These are phyloP conservation scores for Venustaconcha ellipsiformis DNA, from an alignment of 1,140 invertebrate genomes.

Conservation along the genomic window DNA sequence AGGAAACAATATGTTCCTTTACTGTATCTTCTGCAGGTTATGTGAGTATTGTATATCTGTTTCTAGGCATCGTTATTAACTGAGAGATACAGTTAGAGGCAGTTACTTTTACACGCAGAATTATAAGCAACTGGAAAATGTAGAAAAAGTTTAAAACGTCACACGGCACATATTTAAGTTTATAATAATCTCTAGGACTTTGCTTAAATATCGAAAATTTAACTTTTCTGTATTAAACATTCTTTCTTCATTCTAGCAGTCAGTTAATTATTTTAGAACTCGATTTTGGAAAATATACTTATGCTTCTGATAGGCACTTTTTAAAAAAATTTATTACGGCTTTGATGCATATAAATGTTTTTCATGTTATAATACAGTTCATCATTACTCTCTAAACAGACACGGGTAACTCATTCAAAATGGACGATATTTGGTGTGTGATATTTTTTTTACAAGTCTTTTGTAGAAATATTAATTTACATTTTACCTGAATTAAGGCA, in stretches of 20 bases:
- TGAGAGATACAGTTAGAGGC: not conserved
- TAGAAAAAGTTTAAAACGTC: not conserved
- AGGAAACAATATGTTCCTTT: too few relatives aligned
- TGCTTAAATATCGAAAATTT: not conserved
- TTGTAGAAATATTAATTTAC: not conserved
- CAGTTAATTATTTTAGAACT: too few relatives aligned
- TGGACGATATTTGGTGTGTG: not conserved
- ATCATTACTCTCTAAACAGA: not conserved
- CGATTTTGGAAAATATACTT: too few relatives aligned
- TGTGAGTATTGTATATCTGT: not conserved
- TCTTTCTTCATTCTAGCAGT: too few relatives aligned
- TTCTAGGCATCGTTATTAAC: not conserved
- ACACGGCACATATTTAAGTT: not conserved
- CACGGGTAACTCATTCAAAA: not conserved
- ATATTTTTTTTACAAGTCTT: not conserved
- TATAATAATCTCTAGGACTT: not conserved
- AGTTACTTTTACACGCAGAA: not conserved
- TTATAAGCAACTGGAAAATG: not conserved
- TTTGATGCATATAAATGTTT: too few relatives aligned
- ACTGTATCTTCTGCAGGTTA: too few relatives aligned
- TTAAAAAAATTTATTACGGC: not conserved
- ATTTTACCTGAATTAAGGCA: constrained; percentile 67
- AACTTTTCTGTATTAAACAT: too few relatives aligned
- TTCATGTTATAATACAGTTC: not conserved
- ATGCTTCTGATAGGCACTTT: not conserved